Evolutionary conservation across 2,797 vertebrate species (phyloP), one percentile per base, ranked within the genome.

Genomic region (Acanthurus lineatus): DNA sequence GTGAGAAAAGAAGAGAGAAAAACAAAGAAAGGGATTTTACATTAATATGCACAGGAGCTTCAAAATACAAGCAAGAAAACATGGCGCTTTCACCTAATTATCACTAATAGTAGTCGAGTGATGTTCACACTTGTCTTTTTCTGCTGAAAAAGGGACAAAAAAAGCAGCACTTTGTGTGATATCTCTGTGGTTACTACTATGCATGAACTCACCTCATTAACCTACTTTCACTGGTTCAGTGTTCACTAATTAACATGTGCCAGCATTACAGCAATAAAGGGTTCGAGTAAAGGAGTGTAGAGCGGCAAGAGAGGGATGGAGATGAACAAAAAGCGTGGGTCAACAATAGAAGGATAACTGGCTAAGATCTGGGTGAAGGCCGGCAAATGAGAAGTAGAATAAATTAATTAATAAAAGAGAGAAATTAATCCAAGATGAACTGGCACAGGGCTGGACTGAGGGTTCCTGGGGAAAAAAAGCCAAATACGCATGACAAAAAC

Each of bases 131-230:
- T 32, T 32, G 28, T 32, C 2, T 35, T 35, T 35, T 35, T 35
- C 32, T 6, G 7, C 32, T 35, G 32, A 35, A 35, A 35, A 35
- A 6, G 32, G 32, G 32, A 35, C 32, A 15, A 45, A 28, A 25
- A 68, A 49, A 60, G 2, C 49, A 42, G 47, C 45, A 9, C 60
- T 35, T 38, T 56, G 25, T 52, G 68, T 12, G 59, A 70, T 20
- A 45, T 68, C 17, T 9, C 28, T 42, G 12, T 1, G 19, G 14
- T 42, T 56, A 45, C 48, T 69, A 53, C 12, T 2, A 49, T 76
- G 58, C 77, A 61, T 56, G 48, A 64, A 70, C 53, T 61, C 35
- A 7, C 6, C 40, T 76, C 73, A 83, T 74, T 83, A 79, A 83
- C 48, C 75, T 74, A 69, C 38, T 81, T 77, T 25, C 17, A 19